These are phyloP conservation scores for Drosophila dunni DNA, from an alignment of 1,140 invertebrate genomes.

Conservation along the genomic window DNA sequence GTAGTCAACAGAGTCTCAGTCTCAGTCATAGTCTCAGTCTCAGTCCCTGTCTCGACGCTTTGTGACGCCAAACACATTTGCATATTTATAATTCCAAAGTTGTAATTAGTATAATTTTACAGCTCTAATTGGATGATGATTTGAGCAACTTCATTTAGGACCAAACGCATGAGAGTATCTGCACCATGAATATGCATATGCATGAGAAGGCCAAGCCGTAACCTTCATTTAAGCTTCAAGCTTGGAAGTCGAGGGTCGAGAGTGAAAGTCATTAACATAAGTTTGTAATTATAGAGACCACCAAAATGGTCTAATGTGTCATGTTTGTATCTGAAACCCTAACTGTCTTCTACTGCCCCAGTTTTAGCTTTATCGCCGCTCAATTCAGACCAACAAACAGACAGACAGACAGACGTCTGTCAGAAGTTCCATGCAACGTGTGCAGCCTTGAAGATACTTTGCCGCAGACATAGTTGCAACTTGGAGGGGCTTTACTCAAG, in stretches of 20 bases:
- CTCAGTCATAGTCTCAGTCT: background rate
- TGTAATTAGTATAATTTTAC: slow-evolving; percentile 84
- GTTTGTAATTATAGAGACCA: slow-evolving; percentile 62
- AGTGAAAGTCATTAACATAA: slow-evolving; percentile 71
- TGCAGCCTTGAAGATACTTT: background rate
- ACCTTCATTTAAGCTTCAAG: slow-evolving; percentile 61
- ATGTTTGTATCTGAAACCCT: slow-evolving; percentile 12
- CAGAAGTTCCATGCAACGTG: slow-evolving; percentile 20
- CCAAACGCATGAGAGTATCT: slow-evolving; percentile 38
- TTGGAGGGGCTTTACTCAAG: slow-evolving; percentile 14
- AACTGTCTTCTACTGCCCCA: background rate
- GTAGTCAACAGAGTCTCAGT: slow-evolving; percentile 14
- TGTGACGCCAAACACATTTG: slow-evolving; percentile 52
- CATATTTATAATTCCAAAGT: slow-evolving; percentile 83
- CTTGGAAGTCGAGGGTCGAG: slow-evolving; percentile 11
- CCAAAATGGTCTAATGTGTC: slow-evolving; percentile 23
- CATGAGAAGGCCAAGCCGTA: slow-evolving; percentile 45
- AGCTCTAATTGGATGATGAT: slow-evolving; percentile 81
- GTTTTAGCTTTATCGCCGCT: slow-evolving; percentile 24
- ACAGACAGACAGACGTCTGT: slow-evolving; percentile 22
- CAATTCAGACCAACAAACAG: slow-evolving; percentile 1
- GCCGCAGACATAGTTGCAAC: slow-evolving; percentile 10
- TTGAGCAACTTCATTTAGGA: slow-evolving; percentile 71
- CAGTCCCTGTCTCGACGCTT: slow-evolving; percentile 19
- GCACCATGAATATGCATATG: slow-evolving; percentile 67